Evolutionary conservation across 2,888 invertebrate species (phyloP).

Genomic region (Omphaloscelis lunosa): DNA sequence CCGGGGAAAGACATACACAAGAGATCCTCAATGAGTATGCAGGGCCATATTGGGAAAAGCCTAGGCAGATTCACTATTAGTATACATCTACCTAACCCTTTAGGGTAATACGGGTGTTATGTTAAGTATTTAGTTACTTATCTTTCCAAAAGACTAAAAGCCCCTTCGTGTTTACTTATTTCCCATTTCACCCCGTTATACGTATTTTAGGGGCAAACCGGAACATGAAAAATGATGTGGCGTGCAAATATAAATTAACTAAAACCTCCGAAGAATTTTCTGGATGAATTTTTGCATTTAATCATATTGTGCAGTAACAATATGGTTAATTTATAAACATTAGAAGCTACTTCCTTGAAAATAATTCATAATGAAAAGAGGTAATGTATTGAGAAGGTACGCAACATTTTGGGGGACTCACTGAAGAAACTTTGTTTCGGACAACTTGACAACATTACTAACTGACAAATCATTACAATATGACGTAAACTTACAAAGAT

Average conservation of each 20-base stretch:
- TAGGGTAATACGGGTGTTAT: too few relatives aligned
- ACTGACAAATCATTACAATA: neutral
- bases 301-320: neutral
- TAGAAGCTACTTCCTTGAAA: neutral
- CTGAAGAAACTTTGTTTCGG: neutral
- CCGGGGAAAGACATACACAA: too few relatives aligned
- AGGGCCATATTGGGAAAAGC: too few relatives aligned
- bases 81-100: too few relatives aligned
- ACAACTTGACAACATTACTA: neutral
- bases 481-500: neutral
- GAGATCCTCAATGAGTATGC: too few relatives aligned
- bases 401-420: neutral
- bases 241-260: constrained; percentile 33
- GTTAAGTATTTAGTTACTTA: neutral
- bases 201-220: constrained; percentile 12
- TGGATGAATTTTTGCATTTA: constrained; percentile 15
- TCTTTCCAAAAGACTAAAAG: constrained; percentile 2
- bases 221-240: constrained; percentile 39
- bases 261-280: constrained; percentile 14
- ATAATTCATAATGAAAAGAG: neutral
- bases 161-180: constrained; percentile 6
- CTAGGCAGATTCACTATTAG: too few relatives aligned
- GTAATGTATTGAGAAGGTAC: neutral
- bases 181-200: constrained; percentile 9
- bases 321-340: constrained; percentile 19